phyloP scores from a whole-genome alignment of 1,140 invertebrate species.

The Telenomus remus region DNA sequence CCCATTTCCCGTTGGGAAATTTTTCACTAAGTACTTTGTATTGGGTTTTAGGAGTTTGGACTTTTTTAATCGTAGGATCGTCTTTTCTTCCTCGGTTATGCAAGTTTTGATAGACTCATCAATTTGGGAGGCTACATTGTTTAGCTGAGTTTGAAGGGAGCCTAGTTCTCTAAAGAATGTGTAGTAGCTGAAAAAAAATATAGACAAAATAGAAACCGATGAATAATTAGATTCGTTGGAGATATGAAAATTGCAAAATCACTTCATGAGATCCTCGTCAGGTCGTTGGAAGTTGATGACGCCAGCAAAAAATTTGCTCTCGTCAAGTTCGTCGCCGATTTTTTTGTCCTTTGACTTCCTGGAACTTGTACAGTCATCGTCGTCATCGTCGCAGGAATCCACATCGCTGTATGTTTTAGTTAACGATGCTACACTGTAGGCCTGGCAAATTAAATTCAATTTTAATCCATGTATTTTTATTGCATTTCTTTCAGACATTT shows the following conservation, averaged over 20 bases:
- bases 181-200: conserved; percentile 73
- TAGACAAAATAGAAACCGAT: not conserved
- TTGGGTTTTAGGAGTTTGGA: conserved; percentile 26
- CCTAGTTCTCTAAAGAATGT: conserved; percentile 77
- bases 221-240: too few relatives aligned
- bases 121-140: conserved; percentile 9
- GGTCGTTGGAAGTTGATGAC: conserved; percentile 67
- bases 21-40: conserved; percentile 13
- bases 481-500: conserved; percentile 4
- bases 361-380: conserved; percentile 39
- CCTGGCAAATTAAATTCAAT: conserved; percentile 40
- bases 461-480: conserved; percentile 7
- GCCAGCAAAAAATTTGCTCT: conserved; percentile 68
- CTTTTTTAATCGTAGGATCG: conserved; percentile 25
- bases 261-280: conserved; percentile 66
- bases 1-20: conserved; percentile 5
- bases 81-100: conserved; percentile 44
- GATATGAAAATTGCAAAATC: conserved; percentile 22
- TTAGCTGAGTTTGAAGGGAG: conserved; percentile 72
- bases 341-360: conserved; percentile 51
- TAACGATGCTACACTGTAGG: conserved; percentile 63
- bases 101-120: conserved; percentile 27
- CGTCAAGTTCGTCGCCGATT: conserved; percentile 62
- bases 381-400: conserved; percentile 58
- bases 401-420: conserved; percentile 64